Percentiles rank a stretch among this genome's conserved stretches.
phyloP scores from a whole-genome alignment of 2,113 vertebrate species.

The Pan troglodytes region NHGRI_mPanTro3-v2.1_pri NC_072410.2:20565501-20566000 shows the following conservation, averaged over 20 bases:
- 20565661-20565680: background rate
- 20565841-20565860: background rate
- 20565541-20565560: background rate
- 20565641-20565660: background rate
- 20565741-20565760: fast-evolving
- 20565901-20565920: background rate
- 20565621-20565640: background rate
- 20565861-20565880: background rate
- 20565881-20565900: background rate
- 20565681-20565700: fast-evolving
- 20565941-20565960: background rate
- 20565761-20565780: background rate
- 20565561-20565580: background rate
- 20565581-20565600: fast-evolving
- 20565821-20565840: background rate
- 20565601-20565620: background rate
- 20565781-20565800: background rate
- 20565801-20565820: background rate
- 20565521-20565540: background rate
- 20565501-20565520: background rate
- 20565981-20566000: background rate
- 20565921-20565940: background rate
- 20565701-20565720: background rate
- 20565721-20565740: background rate
- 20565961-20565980: background rate